Base-by-base conservation (phyloP, 2,113 vertebrate species). In the Empidonax traillii region DNA sequence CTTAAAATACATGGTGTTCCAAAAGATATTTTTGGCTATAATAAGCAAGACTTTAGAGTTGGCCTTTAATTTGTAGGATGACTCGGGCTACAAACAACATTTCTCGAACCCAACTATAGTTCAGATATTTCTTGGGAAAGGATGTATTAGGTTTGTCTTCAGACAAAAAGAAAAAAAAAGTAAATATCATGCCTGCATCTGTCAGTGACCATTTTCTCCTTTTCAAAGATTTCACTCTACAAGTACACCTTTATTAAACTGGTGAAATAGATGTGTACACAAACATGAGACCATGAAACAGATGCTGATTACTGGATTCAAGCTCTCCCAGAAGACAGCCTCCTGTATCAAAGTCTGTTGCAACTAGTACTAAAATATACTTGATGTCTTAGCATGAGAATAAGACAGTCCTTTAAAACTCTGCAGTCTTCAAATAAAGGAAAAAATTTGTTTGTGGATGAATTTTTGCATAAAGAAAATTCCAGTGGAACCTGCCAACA, bases 121-220 rank as follows among this genome's bases (percentile, higher is more conserved):
- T 73, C 53, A 62, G 18, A 21, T 58, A 37, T 14, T 39, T 76
- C n/a, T 46, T 66, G n/a, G 30, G 41, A 87, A 69, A 84, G 7
- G 14, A 51, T 0, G 1, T 8, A 43, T 2, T 25, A 58, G 41
- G 12, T 24, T 52, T 51, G 12, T 17, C 4, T 13, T 8, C 21
- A n/a, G 35, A 3, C 9, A 76, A 71, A 33, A 76, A 78, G 2
- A 9, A 49, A 30, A 23, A 46, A 30, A n/a, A 41, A 35, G 3
- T 15, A 65, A 69, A 52, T n/a, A 39, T 23, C 21, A 41, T 16
- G 18, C 25, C 56, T 89, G 33, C 7, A 53, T n/a, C 14, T 37
- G 9, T 30, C 71, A 76, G 52, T 19, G 46, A 17, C 3, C 39
- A 66, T 67, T 73, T 84, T 55, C 23, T 65, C n/a, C 19, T 80